Percentiles rank a stretch among this genome's conserved stretches.
phyloP scores from a whole-genome alignment of 2,797 vertebrate genomes.

The Macrochelys suwanniensis region DNA sequence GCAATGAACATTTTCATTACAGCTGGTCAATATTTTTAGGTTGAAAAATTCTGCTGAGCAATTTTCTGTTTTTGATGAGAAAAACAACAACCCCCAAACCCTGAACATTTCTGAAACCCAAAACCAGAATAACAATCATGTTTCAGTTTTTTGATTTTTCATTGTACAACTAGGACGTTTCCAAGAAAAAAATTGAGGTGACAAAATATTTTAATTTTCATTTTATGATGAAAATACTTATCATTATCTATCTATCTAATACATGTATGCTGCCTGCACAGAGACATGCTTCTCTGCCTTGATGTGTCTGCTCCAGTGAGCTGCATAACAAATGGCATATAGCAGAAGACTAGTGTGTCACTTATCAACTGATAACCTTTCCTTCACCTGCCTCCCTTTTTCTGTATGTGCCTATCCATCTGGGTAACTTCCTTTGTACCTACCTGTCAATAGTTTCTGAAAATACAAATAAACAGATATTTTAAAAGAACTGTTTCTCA shows the following conservation, averaged over 20 bases:
- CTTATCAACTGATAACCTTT: not conserved
- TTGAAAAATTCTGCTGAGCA: not conserved
- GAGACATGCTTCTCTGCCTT: not conserved
- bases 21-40: not conserved
- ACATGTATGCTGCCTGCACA: fast-evolving
- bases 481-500: not conserved
- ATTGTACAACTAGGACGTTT: not conserved
- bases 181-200: not conserved
- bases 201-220: not conserved
- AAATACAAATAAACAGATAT: not conserved
- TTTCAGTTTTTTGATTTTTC: not conserved
- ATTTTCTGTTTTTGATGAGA: not conserved
- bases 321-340: not conserved
- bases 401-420: not conserved
- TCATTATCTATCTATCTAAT: not conserved
- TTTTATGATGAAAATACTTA: too few species aligned
- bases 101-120: not conserved
- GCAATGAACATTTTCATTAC: not conserved
- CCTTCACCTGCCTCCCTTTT: not conserved
- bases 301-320: not conserved
- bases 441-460: not conserved
- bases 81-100: not conserved
- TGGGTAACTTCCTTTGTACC: not conserved
- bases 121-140: not conserved
- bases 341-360: not conserved